Percentiles rank a stretch among this genome's conserved stretches.
These are phyloP conservation scores for Hoplostethus atlanticus DNA, from an alignment of 2,797 vertebrate species.

Conservation along the genomic window DNA sequence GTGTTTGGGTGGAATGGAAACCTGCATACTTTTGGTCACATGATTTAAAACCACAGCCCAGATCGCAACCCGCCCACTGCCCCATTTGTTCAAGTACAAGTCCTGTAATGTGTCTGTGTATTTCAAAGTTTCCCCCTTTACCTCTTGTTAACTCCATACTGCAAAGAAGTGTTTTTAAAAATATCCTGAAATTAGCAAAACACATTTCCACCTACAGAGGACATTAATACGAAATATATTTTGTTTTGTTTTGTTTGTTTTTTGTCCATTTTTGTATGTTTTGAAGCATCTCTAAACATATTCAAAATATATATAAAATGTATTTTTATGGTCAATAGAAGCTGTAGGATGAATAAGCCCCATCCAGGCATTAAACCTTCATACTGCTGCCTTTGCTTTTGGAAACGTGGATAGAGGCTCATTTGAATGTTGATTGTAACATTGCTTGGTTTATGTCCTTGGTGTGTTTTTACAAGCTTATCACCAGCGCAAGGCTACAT, in stretches of 20 bases:
- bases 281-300: neutral
- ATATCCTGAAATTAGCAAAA: no score
- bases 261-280: neutral
- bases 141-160: no score
- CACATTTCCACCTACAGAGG: no score
- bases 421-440: neutral
- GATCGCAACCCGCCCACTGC: no score
- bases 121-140: no score
- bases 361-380: neutral
- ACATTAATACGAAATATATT: no score
- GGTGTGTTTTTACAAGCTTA: conserved; percentile 13
- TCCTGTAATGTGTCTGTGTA: no score
- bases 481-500: neutral
- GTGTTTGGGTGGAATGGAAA: neutral
- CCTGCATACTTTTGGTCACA: no score
- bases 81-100: no score
- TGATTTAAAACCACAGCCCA: neutral
- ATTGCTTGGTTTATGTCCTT: conserved; percentile 41
- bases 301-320: neutral
- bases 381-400: neutral
- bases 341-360: neutral
- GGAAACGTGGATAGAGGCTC: neutral
- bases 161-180: no score
- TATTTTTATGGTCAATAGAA: neutral
- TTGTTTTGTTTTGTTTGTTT: no score